Conservation (phyloP, 2,797 vertebrate species). For the Molothrus ater region DNA sequence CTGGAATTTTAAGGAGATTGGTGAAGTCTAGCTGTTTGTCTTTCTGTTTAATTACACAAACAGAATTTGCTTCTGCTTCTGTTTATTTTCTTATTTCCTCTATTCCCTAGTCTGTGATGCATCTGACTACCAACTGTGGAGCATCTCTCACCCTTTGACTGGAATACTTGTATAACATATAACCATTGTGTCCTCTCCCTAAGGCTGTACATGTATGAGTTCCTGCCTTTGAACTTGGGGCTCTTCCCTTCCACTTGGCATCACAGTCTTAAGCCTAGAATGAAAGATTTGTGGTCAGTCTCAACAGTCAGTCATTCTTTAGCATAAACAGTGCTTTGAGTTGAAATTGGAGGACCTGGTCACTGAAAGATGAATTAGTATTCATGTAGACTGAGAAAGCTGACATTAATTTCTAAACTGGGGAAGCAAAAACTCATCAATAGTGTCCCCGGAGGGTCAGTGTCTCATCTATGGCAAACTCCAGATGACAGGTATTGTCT, state of each 20-base stretch:
- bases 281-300: neutral
- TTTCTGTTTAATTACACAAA: constrained; percentile 18
- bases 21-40: neutral
- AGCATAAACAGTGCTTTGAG: neutral
- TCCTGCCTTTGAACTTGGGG: neutral
- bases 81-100: neutral
- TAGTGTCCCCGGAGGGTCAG: neutral
- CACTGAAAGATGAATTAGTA: neutral
- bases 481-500: neutral
- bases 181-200: neutral
- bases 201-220: neutral
- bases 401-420: neutral
- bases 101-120: neutral
- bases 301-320: neutral
- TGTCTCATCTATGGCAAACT: neutral
- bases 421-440: neutral
- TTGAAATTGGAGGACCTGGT: neutral
- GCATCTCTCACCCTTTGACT: neutral
- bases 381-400: neutral
- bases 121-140: neutral
- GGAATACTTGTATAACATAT: neutral
- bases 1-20: constrained; percentile 10
- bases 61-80: neutral
- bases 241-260: neutral
- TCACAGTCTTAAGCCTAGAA: neutral